Base-by-base conservation (phyloP, 2,888 invertebrate species). In the Melitaea athalia region DNA sequence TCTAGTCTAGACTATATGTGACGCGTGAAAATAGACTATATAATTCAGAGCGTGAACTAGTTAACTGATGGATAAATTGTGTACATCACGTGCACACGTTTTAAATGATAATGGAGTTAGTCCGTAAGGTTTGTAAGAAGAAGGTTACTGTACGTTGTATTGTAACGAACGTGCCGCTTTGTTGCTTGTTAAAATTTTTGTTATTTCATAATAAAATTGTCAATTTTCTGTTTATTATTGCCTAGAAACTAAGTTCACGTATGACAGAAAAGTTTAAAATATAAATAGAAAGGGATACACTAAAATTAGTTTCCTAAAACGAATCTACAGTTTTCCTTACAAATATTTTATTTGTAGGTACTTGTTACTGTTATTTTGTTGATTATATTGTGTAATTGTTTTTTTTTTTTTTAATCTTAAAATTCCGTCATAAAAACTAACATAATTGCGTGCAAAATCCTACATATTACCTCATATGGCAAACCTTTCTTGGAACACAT, bases 1-100 rank as follows among this genome's bases (percentile, higher is more conserved):
- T 64, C 66, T 57, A 24, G 24, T 24, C 24, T 24, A 60, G 14
- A 38, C 10, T 24, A 53, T 43, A 12, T 50, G 53, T 61, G 63
- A 60, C 50, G 61, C 69, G 69, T 69, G 66, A 71, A 71, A 61
- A 71, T 64, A 55, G 66, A 70, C 55, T 24, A 50, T 43, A 66
- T 65, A 67, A 64, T 61, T 42, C 49, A 55, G 61, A 55, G 63
- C 57, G 65, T 68, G 55, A 68, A 68, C 64, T 66, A 61, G 59
- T 65, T 57, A 47, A 69, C 52, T 64, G 61, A 42, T 70, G 45
- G 72, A 73, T 76, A 72, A 79, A 79, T 79, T 75, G 24, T 78
- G 79, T 80, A 66, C 63, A 62, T 65, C 53, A 66, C 60, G 38
- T 64, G 42, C 61, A 64, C 55, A 61, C 64, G 60, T 57, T 64